Percentiles rank a stretch among this genome's conserved stretches.
phyloP scores from a whole-genome alignment of 2,113 vertebrate species.

The Elaphurus davidianus region DNA sequence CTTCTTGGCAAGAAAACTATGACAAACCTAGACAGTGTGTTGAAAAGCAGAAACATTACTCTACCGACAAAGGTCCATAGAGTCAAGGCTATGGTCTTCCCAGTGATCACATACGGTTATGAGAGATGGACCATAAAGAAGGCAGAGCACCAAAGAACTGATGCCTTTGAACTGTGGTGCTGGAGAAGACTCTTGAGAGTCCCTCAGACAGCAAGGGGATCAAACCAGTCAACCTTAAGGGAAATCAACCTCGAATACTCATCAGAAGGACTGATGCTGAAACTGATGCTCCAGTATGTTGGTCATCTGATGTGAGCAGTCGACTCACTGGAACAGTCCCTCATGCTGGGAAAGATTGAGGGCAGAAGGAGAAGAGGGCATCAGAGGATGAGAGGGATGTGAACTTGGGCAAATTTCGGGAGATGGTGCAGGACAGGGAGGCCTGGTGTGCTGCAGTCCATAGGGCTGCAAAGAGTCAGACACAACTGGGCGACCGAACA shows the following conservation, averaged over 20 bases:
- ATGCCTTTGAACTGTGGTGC: background rate
- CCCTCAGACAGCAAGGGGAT: background rate
- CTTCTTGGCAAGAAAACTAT: background rate
- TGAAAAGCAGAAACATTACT: background rate
- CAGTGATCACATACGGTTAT: background rate
- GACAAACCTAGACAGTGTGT: background rate
- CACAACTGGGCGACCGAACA: accelerated
- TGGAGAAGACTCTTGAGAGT: background rate
- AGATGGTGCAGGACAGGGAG: background rate
- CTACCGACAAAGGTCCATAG: background rate
- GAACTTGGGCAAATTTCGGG: background rate
- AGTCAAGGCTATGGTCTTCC: background rate
- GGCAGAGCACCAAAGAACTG: background rate
- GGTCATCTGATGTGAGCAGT: background rate
- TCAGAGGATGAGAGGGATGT: background rate
- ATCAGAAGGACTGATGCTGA: background rate
- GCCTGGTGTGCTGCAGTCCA: background rate
- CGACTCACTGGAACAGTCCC: background rate
- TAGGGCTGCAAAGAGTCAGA: background rate
- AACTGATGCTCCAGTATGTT: background rate
- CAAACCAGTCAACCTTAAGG: background rate
- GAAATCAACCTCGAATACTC: background rate
- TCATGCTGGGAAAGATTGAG: background rate
- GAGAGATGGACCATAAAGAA: background rate
- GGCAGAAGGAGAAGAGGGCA: background rate